These are phyloP conservation scores for Ganaspis brasiliensis DNA, from an alignment of 2,888 invertebrate genomes.

Conservation along the genomic window DNA sequence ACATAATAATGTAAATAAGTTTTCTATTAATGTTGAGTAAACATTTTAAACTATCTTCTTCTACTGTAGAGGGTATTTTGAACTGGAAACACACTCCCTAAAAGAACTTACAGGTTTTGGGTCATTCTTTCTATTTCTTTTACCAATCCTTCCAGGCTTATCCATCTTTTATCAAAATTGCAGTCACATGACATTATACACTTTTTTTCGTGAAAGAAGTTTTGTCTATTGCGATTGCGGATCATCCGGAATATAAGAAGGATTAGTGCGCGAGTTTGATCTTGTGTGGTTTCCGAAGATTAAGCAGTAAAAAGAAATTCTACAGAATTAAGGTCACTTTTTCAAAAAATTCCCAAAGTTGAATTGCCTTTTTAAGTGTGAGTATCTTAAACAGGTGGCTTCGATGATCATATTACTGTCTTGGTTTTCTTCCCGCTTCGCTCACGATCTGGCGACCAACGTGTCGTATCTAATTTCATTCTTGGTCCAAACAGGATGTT, in stretches of 20 bases:
- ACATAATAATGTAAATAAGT: no score
- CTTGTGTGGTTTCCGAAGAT: slow-evolving; percentile 65
- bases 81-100: no score
- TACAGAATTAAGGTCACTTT: not conserved
- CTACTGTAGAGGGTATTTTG: no score
- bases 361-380: not conserved
- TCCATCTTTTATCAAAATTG: not conserved
- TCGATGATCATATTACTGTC: slow-evolving; percentile 21
- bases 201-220: slow-evolving; percentile 8
- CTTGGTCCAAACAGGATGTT: slow-evolving; percentile 31
- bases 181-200: slow-evolving; percentile 25
- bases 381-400: slow-evolving; percentile 31
- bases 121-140: no score
- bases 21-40: no score
- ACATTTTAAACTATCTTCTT: no score
- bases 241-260: not conserved
- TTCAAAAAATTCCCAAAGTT: not conserved
- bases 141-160: not conserved
- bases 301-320: slow-evolving; percentile 48
- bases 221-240: slow-evolving; percentile 26
- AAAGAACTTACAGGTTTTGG: no score
- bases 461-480: slow-evolving; percentile 22
- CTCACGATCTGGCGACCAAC: slow-evolving; percentile 9
- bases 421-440: slow-evolving; percentile 6
- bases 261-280: slow-evolving; percentile 51